Conservation (phyloP, 1,140 invertebrate genomes). For the Stenopsyche tienmushanensis region DNA sequence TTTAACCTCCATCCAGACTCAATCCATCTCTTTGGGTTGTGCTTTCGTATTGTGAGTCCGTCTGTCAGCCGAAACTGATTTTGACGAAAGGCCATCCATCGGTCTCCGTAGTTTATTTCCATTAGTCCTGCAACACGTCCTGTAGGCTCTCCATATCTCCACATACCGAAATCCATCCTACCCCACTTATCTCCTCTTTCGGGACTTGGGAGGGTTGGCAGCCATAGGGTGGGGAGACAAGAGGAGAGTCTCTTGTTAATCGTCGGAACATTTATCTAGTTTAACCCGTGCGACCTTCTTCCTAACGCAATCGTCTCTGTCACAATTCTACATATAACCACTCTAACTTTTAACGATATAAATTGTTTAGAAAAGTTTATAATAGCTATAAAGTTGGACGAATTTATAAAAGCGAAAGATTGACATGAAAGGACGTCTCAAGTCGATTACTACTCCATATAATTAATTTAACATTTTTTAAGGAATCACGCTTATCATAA, state of each 20-base stretch:
- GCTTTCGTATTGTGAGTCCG: background rate
- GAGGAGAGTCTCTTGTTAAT: constrained; percentile 21
- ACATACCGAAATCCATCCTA: background rate
- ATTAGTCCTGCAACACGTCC: constrained; percentile 12
- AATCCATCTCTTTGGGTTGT: background rate
- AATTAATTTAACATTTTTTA: no score
- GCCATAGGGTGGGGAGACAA: background rate
- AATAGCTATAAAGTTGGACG: no score
- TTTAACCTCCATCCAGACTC: background rate
- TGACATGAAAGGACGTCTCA: no score
- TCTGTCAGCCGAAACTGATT: constrained; percentile 12
- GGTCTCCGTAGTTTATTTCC: constrained; percentile 17
- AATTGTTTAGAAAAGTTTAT: no score
- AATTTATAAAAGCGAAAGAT: no score
- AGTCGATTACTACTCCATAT: no score
- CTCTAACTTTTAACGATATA: no score
- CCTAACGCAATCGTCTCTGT: no score
- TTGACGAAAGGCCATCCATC: constrained; percentile 24
- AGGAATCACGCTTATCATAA: no score
- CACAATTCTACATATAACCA: no score
- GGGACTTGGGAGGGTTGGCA: background rate
- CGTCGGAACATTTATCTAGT: constrained; percentile 27
- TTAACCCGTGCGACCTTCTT: constrained; percentile 19
- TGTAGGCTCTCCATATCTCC: background rate
- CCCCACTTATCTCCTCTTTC: background rate